Percentiles rank a stretch among this genome's conserved stretches.
Conservation (phyloP, 2,888 invertebrate species). For the Anoplius nigerrimus region DNA sequence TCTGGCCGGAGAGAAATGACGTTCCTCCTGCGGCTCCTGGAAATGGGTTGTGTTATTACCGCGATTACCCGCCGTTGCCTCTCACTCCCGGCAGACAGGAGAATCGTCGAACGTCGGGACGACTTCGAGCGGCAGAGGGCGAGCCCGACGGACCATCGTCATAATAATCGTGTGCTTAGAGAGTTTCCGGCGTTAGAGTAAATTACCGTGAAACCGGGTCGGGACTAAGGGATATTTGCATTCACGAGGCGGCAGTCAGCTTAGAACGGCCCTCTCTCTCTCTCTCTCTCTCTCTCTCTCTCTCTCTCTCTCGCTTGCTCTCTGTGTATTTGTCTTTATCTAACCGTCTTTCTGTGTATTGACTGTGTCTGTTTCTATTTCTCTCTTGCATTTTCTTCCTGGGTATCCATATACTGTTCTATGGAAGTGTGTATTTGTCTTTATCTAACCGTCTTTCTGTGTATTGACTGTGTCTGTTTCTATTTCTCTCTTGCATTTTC, state of each 20-base stretch:
- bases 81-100: not conserved
- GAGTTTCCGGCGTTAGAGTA: slow-evolving; percentile 55
- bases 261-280: slow-evolving; percentile 27
- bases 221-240: slow-evolving; percentile 57
- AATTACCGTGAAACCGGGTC: slow-evolving; percentile 56
- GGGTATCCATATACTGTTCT: no score
- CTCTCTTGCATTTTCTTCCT: no score
- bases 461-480: no score
- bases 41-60: slow-evolving; percentile 7
- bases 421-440: no score
- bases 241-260: slow-evolving; percentile 41
- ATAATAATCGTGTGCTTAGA: slow-evolving; percentile 43
- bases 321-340: no score
- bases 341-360: no score
- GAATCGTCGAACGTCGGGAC: not conserved
- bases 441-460: no score
- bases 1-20: not conserved
- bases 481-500: no score
- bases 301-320: no score
- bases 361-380: no score
- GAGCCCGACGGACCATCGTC: slow-evolving; percentile 26
- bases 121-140: not conserved
- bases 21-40: not conserved
- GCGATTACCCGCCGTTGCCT: slow-evolving; percentile 4
- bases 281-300: no score